These are phyloP conservation scores for Hylyphantes graminicola DNA, from an alignment of 1,140 invertebrate species.

Conservation along the genomic window DNA sequence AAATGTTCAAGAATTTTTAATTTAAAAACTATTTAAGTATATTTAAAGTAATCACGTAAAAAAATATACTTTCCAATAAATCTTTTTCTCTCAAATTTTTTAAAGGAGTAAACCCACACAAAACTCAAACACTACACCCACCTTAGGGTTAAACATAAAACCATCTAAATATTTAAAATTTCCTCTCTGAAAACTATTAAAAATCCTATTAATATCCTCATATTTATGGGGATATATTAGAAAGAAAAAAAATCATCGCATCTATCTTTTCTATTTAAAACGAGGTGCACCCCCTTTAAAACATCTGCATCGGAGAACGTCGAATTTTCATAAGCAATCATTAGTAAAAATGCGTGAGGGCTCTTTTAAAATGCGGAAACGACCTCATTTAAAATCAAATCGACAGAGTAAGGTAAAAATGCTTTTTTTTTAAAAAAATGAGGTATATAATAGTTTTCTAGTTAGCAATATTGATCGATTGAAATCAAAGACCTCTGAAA, in stretches of 20 bases:
- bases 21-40: no score
- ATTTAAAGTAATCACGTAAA: no score
- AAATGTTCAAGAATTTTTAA: no score
- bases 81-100: no score
- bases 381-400: slow-evolving; percentile 54
- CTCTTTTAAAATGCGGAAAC: not conserved
- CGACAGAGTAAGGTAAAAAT: slow-evolving; percentile 16
- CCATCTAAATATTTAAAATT: not conserved
- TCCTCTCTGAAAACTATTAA: not conserved
- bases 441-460: slow-evolving; percentile 51
- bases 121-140: no score
- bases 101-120: no score
- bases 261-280: no score
- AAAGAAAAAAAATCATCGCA: no score
- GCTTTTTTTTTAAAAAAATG: slow-evolving; percentile 2
- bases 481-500: not conserved
- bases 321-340: slow-evolving; percentile 32
- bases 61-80: no score
- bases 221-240: no score
- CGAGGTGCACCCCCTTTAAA: not conserved
- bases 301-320: slow-evolving; percentile 7
- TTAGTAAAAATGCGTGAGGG: slow-evolving; percentile 37
- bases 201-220: not conserved
- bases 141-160: not conserved
- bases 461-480: slow-evolving; percentile 39